A percentile compares a stretch with the other conserved stretches of the same genome.
These are phyloP conservation scores for Onychomys arenicola DNA, from an alignment of 2,797 vertebrate genomes.

Conservation along the genomic window DNA sequence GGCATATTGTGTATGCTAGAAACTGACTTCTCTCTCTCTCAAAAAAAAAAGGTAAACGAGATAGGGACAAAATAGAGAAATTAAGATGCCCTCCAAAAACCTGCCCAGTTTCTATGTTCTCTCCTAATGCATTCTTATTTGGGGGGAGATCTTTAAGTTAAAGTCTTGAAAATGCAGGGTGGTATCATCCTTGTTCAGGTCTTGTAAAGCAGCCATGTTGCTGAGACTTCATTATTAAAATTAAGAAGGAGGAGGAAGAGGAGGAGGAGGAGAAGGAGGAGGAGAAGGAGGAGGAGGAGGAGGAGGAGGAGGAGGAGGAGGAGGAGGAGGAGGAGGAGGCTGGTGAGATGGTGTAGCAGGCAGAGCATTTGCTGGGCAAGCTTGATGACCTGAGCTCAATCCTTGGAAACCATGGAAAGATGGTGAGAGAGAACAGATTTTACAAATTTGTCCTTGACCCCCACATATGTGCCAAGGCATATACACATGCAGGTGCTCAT, in stretches of 20 bases:
- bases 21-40: too few species aligned
- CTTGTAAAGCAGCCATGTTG: background rate
- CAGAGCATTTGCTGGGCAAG: background rate
- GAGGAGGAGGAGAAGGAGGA: too few species aligned
- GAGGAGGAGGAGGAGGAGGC: too few species aligned
- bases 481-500: background rate
- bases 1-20: background rate
- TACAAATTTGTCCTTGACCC: background rate
- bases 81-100: background rate
- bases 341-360: background rate
- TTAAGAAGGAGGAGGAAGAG: background rate
- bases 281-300: too few species aligned
- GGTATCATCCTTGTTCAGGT: background rate
- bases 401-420: too few species aligned
- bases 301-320: too few species aligned
- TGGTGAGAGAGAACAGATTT: background rate
- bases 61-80: background rate
- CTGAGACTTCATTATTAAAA: background rate
- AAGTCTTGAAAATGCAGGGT: background rate
- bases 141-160: background rate
- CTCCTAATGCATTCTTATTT: background rate
- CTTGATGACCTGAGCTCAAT: background rate
- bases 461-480: background rate
- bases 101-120: background rate
- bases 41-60: background rate